These are phyloP conservation scores for Ruditapes philippinarum DNA, from an alignment of 1,140 invertebrate genomes.

Conservation along the genomic window DNA sequence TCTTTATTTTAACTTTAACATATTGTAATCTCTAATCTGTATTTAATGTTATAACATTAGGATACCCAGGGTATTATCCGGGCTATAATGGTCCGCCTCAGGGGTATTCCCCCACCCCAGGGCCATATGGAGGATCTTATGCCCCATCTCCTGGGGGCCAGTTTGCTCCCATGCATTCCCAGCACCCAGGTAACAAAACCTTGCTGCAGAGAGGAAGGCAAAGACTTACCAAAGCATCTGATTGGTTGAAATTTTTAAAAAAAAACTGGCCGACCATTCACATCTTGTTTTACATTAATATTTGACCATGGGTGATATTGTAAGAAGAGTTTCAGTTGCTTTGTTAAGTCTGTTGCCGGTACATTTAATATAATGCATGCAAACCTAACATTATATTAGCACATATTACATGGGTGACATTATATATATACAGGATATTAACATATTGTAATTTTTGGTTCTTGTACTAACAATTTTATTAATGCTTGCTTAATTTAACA, in stretches of 20 bases:
- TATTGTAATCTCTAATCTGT: constrained; percentile 1
- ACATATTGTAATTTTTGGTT: background rate
- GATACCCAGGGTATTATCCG: constrained; percentile 54
- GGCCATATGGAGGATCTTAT: constrained; percentile 37
- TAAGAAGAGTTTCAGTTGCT: background rate
- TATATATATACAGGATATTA: background rate
- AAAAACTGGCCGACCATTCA: too few relatives aligned
- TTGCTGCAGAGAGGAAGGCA: background rate
- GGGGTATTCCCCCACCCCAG: constrained; percentile 38
- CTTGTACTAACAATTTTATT: background rate
- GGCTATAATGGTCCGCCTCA: constrained; percentile 61
- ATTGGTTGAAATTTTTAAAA: background rate
- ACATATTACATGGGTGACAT: background rate
- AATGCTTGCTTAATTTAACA: background rate
- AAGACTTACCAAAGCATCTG: constrained; percentile 13
- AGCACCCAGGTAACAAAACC: constrained; percentile 42
- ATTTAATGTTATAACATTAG: constrained; percentile 42
- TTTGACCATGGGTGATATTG: too few relatives aligned
- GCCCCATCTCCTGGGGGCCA: constrained; percentile 60
- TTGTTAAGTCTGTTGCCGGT: background rate
- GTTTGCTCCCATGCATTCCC: constrained; percentile 47
- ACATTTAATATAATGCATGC: background rate
- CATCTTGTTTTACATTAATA: too few relatives aligned
- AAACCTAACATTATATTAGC: background rate
- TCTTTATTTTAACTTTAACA: too few relatives aligned